These are phyloP conservation scores for Diplolepis rosae DNA, from an alignment of 2,888 invertebrate species.

Conservation along the genomic window DNA sequence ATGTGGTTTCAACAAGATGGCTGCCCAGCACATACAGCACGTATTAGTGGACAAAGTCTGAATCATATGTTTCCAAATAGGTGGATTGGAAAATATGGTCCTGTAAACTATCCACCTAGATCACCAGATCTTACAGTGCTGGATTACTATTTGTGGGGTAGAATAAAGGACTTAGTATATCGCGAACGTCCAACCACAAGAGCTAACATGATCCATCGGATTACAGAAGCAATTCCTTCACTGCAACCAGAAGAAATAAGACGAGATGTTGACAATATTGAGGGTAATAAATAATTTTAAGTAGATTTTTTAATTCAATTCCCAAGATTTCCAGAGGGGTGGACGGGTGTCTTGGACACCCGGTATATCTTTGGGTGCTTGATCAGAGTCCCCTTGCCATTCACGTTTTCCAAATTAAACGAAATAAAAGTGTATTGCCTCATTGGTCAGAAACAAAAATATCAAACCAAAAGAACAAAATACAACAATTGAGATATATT, in stretches of 20 bases:
- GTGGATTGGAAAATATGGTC: slow-evolving; percentile 40
- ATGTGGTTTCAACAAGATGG: no score
- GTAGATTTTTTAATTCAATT: no score
- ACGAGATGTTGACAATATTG: not conserved
- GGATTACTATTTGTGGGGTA: not conserved
- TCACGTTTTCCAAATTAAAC: no score
- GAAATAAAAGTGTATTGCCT: no score
- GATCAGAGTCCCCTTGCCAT: no score
- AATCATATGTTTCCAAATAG: not conserved
- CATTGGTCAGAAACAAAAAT: no score
- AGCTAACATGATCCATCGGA: not conserved
- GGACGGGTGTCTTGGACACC: no score
- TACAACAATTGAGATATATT: no score
- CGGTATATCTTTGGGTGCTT: no score
- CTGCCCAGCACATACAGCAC: slow-evolving; percentile 47
- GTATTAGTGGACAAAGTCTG: slow-evolving; percentile 43
- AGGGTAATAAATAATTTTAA: no score
- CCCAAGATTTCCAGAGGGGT: no score
- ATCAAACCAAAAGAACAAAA: no score
- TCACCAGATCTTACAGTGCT: slow-evolving; percentile 37
- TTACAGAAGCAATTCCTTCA: not conserved
- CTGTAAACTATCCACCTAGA: slow-evolving; percentile 44
- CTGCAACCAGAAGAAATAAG: not conserved
- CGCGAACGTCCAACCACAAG: not conserved
- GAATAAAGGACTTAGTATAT: slow-evolving; percentile 4